Conservation (phyloP, 2,113 vertebrate genomes). For the Orthonyx spaldingii region DNA sequence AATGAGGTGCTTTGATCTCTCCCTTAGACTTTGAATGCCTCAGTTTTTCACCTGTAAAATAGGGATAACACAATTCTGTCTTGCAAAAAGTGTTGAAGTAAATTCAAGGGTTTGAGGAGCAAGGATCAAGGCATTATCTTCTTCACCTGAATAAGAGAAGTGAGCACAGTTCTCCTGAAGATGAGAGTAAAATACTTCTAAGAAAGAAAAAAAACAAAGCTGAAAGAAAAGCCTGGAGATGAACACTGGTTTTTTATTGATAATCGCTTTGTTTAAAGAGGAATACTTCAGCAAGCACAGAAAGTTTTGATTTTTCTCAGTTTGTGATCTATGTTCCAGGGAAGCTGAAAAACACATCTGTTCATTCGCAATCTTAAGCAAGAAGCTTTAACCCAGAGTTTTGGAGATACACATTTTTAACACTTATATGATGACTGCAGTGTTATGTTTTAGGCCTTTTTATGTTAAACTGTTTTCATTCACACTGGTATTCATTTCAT, state of each 20-base stretch:
- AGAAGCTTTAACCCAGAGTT: neutral
- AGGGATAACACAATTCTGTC: neutral
- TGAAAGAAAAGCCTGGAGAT: neutral
- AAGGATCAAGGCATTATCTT: neutral
- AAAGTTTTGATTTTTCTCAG: conserved; percentile 8
- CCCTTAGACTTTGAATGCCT: neutral
- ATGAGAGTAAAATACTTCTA: neutral
- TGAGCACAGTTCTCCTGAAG: neutral
- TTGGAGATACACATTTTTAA: neutral
- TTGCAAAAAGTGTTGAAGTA: neutral
- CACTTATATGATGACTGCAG: neutral
- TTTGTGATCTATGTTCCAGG: neutral
- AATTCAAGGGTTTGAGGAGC: neutral
- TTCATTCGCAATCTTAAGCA: neutral
- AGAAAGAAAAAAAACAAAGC: neutral
- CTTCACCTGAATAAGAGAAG: neutral
- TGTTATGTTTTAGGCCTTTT: neutral
- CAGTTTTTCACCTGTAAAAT: neutral
- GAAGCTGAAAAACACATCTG: neutral
- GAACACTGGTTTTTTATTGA: neutral
- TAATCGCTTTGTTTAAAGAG: neutral
- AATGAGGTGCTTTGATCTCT: neutral
- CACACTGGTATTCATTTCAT: neutral
- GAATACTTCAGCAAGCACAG: neutral
- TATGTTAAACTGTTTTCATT: neutral